Evolutionary conservation across 92 coral and sea anemone species (phyloP), one percentile per base, ranked within the genome.

Genomic region (Micromussa lordhowensis): DNA sequence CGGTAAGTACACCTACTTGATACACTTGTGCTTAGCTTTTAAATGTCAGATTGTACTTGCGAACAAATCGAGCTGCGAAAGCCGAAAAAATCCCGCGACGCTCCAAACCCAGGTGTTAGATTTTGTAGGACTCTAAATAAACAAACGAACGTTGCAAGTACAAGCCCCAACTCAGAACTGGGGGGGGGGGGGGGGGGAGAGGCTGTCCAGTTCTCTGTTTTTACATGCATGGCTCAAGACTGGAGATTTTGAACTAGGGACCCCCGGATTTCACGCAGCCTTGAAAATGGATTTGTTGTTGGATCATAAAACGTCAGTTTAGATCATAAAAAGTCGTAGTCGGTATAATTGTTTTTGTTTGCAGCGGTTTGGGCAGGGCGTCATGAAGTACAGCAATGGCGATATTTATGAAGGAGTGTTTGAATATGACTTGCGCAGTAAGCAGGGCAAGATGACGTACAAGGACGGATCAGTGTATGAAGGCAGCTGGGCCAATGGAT

Each of bases 361-460:
- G 36, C 84, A 96, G 99, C 93, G 98, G 24, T 93, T 90, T 85
- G 98, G 99, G 21, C 95, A 96, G 82, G 98, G 98, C 24, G 77
- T 93, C 38, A 77, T 92, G 88, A 84, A 88, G 85, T 94, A 91
- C 90, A 93, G 91, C 49, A 91, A 97, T 78, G 99, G 99, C 36
- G 95, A 90, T 80, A 75, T 91, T 30, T 97, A 97, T 58, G 93
- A 97, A 3, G 99, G 99, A 49, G 92, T 88, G 83, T 97, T 93
- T 88, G 95, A 94, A 80, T 95, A 91, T 85, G 93, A 96, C 87
- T 68, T 90, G 68, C 76, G 94, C 91, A 91, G 92, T 76, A 96
- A 96, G 14, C 64, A 63, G 51, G 99, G 99, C 28, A 68, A 69
- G 44, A 95, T 97, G 97, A 86, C 87, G n/a, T 97, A 97, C 86